Percentiles rank a stretch among this genome's conserved stretches.
Evolutionary conservation across 2,797 vertebrate genomes (phyloP).

Genomic region (Arctocebus calabarensis): DNA sequence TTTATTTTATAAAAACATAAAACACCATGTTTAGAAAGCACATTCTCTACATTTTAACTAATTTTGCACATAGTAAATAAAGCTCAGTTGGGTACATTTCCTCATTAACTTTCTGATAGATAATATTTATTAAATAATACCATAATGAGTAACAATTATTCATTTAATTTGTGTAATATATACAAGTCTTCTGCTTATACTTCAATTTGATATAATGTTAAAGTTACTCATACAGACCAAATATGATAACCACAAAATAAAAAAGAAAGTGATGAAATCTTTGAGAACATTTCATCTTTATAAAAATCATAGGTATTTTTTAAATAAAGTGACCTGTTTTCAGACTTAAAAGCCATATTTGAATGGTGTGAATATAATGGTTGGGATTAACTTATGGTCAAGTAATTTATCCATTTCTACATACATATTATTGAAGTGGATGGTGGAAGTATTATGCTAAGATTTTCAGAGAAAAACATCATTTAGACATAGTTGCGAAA

Average conservation of each 20-base stretch:
- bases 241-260: not conserved
- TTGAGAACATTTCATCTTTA: not conserved
- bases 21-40: not conserved
- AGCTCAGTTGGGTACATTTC: not conserved
- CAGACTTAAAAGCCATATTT: not conserved
- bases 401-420: not conserved
- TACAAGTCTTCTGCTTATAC: not conserved
- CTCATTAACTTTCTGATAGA: not conserved
- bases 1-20: not conserved
- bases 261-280: not conserved
- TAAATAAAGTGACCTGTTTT: not conserved
- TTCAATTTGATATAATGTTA: not conserved
- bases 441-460: not conserved
- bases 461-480: not conserved
- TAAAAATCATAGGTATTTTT: not conserved
- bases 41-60: not conserved
- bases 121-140: no score
- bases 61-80: not conserved
- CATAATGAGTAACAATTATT: not conserved
- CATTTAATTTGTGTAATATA: not conserved
- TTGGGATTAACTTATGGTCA: not conserved
- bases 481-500: not conserved
- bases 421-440: not conserved
- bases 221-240: not conserved
- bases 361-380: not conserved